phyloP scores from a whole-genome alignment of 2,888 invertebrate genomes.

The Gasteruption jaculator region DNA sequence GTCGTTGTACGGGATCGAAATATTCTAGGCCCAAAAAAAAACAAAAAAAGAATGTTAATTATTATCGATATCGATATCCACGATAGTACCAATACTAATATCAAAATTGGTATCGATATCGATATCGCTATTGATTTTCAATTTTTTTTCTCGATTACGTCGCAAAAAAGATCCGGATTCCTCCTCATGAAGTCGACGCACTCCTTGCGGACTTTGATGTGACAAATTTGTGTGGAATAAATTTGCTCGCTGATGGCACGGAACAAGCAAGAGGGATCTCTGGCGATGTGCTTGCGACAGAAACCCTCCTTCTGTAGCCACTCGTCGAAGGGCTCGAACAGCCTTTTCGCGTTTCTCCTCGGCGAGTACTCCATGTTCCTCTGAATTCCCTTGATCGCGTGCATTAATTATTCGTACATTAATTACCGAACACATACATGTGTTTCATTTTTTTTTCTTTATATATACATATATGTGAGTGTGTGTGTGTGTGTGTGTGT shows the following conservation, averaged over 20 bases:
- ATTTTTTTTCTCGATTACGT: constrained; percentile 53
- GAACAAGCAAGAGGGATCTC: constrained; percentile 85
- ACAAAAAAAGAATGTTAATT: neutral
- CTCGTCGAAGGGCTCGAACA: constrained; percentile 58
- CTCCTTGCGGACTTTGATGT: constrained; percentile 68
- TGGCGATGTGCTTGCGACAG: constrained; percentile 83
- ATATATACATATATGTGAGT: too few relatives aligned
- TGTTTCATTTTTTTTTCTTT: too few relatives aligned
- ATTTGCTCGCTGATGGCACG: constrained; percentile 85
- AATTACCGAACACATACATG: too few relatives aligned
- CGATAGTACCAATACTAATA: neutral
- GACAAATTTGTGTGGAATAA: constrained; percentile 66
- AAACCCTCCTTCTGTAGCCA: constrained; percentile 77
- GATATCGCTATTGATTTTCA: neutral
- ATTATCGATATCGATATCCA: constrained; percentile 2
- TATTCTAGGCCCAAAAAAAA: constrained; percentile 55
- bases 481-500: too few relatives aligned
- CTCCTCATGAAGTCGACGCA: constrained; percentile 70
- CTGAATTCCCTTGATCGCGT: neutral
- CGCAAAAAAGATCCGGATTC: constrained; percentile 61
- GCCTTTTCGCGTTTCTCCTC: constrained; percentile 34
- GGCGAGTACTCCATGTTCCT: constrained; percentile 35
- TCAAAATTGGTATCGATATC: neutral
- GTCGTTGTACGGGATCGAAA: constrained; percentile 62
- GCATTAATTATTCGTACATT: too few relatives aligned